A percentile compares a stretch with the other conserved stretches of the same genome.
phyloP scores from a whole-genome alignment of 2,888 invertebrate genomes.

The Exocentrus adspersus region DNA sequence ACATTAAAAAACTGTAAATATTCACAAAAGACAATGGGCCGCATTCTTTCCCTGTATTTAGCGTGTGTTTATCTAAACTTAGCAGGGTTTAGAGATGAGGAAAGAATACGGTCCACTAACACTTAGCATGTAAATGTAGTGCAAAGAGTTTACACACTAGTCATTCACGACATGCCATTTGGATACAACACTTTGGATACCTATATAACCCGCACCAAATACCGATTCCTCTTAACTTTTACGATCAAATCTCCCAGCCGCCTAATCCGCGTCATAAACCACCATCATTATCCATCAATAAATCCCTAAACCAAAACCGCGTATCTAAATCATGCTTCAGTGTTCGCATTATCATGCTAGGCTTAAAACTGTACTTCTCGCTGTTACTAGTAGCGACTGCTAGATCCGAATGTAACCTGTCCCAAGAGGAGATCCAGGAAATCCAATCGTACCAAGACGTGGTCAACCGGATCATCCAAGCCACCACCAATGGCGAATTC shows the following conservation, averaged over 20 bases:
- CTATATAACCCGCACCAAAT: not conserved
- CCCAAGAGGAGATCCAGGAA: constrained; percentile 67
- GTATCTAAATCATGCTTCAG: no score
- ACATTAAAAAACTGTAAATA: no score
- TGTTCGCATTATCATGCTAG: not conserved
- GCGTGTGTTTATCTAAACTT: no score
- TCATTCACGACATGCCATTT: no score
- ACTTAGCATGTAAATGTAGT: no score
- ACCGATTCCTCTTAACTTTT: not conserved
- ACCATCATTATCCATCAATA: constrained; percentile 8
- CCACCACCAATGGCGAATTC: constrained; percentile 50
- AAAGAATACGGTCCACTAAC: no score
- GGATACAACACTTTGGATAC: no score
- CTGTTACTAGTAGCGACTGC: not conserved
- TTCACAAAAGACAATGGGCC: no score
- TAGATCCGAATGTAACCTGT: constrained; percentile 60
- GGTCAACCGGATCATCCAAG: constrained; percentile 54
- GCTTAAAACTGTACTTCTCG: not conserved
- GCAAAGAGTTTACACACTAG: no score
- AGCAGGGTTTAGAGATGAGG: no score
- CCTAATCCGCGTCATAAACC: constrained; percentile 9
- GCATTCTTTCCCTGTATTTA: no score
- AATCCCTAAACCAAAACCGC: not conserved
- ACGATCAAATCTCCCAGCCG: no score
- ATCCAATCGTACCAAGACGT: constrained; percentile 64